Percentiles rank a stretch among this genome's conserved stretches.
Conservation (phyloP, 2,888 invertebrate genomes). For the Lasioglossum zephyrum region DNA sequence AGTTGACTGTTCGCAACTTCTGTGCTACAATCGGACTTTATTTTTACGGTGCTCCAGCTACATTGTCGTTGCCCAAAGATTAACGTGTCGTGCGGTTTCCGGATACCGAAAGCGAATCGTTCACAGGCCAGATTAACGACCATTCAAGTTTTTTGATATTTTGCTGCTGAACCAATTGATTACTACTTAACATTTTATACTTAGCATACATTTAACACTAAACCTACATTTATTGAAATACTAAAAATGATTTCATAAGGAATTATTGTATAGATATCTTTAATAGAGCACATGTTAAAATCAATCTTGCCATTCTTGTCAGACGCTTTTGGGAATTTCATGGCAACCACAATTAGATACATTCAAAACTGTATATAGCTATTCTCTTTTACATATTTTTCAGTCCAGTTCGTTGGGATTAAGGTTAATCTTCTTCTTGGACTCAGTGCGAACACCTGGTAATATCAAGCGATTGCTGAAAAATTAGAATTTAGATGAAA, state of each 20-base stretch:
- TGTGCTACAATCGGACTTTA: conserved; percentile 7
- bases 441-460: neutral
- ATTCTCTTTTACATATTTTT: neutral
- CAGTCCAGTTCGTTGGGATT: neutral
- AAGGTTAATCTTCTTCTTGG: neutral
- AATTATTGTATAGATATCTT: too few relatives aligned
- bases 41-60: neutral
- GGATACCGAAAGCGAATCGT: neutral
- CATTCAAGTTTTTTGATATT: neutral
- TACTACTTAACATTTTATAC: neutral
- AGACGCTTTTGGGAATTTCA: neutral
- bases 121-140: neutral
- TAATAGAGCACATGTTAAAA: too few relatives aligned
- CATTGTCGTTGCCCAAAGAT: neutral
- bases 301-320: too few relatives aligned
- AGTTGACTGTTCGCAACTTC: conserved; percentile 14
- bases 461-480: neutral
- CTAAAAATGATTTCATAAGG: too few relatives aligned
- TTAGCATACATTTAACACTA: neutral
- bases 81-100: neutral
- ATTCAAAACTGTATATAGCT: neutral
- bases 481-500: neutral
- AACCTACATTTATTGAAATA: too few relatives aligned
- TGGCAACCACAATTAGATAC: neutral
- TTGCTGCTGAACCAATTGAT: neutral